Evolutionary conservation across 2,797 vertebrate genomes (phyloP).

Genomic region (Sarcophilus harrisii): DNA sequence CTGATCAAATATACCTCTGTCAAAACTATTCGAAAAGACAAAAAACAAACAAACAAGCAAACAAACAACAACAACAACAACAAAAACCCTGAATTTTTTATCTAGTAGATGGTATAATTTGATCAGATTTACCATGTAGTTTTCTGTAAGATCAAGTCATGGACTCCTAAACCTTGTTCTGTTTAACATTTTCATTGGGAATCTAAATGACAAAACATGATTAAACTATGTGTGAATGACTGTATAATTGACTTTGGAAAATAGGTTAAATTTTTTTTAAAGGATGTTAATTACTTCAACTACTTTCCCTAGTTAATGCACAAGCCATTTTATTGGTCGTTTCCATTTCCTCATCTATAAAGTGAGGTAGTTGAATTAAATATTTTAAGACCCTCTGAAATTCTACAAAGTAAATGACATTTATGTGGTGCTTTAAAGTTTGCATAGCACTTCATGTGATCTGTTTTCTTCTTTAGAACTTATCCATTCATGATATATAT

Average conservation of each 20-base stretch:
- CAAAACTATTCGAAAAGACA: slow-evolving; percentile 32
- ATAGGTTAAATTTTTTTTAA: background rate
- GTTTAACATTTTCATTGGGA: slow-evolving; percentile 4
- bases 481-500: too few species aligned
- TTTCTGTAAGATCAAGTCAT: background rate
- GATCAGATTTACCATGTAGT: background rate
- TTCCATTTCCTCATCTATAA: background rate
- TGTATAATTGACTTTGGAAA: slow-evolving; percentile 34
- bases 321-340: background rate
- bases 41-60: background rate
- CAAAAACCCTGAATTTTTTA: background rate
- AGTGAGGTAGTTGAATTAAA: background rate
- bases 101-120: slow-evolving; percentile 1
- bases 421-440: background rate
- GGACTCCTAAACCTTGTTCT: background rate
- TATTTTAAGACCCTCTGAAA: background rate
- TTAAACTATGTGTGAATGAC: slow-evolving; percentile 30
- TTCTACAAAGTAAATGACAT: background rate
- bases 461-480: background rate
- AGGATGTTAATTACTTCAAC: background rate
- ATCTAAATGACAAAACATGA: background rate
- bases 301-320: background rate
- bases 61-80: too few species aligned
- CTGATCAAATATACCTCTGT: slow-evolving; percentile 30
- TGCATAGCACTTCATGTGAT: background rate